Percentiles rank a stretch among this genome's conserved stretches.
Conservation (phyloP, 2,797 vertebrate genomes). For the Austrolebias charrua region DNA sequence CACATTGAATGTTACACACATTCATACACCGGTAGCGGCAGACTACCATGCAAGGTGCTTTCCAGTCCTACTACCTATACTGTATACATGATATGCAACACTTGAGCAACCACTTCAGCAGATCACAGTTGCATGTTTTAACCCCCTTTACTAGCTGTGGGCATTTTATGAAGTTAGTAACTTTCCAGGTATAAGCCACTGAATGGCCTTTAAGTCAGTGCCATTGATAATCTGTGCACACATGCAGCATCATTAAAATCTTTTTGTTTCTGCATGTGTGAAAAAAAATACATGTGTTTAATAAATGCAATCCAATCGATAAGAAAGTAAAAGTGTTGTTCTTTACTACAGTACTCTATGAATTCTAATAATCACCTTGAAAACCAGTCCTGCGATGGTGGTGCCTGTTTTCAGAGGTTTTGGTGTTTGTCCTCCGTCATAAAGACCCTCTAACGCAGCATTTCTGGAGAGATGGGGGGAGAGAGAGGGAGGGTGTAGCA, state of each 20-base stretch:
- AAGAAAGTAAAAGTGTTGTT: neutral
- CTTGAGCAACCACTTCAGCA: neutral
- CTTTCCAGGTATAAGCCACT: no score
- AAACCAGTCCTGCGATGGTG: slow-evolving; percentile 79
- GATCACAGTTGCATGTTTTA: neutral
- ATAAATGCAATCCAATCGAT: neutral
- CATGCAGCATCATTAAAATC: no score
- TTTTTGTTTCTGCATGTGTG: no score
- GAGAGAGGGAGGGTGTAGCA: no score
- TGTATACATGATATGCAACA: no score
- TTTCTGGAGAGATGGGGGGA: slow-evolving; percentile 60
- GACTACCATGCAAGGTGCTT: no score
- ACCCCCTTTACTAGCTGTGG: neutral
- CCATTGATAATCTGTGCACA: neutral
- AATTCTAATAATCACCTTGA: slow-evolving; percentile 59
- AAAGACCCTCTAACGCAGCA: slow-evolving; percentile 52
- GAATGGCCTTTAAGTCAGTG: neutral
- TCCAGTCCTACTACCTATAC: no score
- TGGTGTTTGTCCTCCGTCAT: slow-evolving; percentile 45
- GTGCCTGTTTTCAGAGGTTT: slow-evolving; percentile 79
- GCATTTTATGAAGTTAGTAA: neutral
- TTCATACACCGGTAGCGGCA: no score
- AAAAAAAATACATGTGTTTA: no score
- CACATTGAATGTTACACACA: no score
- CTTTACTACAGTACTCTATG: no score